phyloP scores from a whole-genome alignment of 64 coral and sea anemone genomes.

The Dendronephthya gigantea region DNA sequence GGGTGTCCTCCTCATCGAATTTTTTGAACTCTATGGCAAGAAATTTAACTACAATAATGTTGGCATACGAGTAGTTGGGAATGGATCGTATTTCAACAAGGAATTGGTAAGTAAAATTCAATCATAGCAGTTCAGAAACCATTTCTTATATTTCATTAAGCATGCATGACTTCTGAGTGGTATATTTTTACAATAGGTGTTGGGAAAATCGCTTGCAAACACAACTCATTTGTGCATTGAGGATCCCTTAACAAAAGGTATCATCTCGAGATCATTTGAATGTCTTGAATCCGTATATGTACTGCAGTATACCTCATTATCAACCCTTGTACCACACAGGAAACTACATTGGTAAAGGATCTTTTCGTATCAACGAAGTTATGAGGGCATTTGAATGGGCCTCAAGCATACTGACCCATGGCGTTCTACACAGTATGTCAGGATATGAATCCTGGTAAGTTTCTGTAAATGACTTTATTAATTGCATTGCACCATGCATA shows the following conservation, averaged over 20 bases:
- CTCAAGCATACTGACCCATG: constrained; percentile 11
- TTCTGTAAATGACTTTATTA: no score
- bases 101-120: constrained; percentile 44
- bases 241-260: constrained; percentile 84
- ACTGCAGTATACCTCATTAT: neutral
- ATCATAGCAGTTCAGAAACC: neutral
- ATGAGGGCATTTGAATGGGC: constrained; percentile 48
- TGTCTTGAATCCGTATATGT: neutral
- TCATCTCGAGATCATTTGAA: neutral
- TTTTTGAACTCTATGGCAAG: constrained; percentile 93
- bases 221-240: constrained; percentile 75
- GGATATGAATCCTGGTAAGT: neutral
- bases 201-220: constrained; percentile 49
- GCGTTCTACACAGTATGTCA: neutral
- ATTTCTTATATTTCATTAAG: neutral
- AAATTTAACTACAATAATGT: constrained; percentile 81
- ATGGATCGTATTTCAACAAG: constrained; percentile 86
- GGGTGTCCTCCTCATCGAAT: constrained; percentile 88
- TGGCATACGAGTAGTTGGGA: constrained; percentile 65
- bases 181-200: constrained; percentile 31
- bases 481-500: no score
- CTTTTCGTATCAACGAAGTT: constrained; percentile 49
- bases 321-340: neutral
- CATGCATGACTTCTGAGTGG: neutral
- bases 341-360: constrained; percentile 64